phyloP scores from a whole-genome alignment of 2,113 vertebrate species.

The Gnathonemus echidnorhynchus region DNA sequence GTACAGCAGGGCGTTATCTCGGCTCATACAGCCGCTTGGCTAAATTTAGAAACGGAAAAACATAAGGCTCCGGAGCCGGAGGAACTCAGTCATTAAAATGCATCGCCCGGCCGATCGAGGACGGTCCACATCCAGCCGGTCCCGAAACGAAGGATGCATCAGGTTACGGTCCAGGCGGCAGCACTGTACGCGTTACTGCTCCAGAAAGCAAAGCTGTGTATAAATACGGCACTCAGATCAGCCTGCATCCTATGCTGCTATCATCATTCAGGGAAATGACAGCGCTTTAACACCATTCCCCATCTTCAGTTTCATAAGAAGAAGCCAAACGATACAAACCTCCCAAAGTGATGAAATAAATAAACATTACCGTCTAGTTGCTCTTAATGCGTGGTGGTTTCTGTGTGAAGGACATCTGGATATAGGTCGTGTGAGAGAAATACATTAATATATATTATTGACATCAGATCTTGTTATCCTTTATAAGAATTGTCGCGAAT shows the following conservation, averaged over 20 bases:
- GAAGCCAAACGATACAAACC: neutral
- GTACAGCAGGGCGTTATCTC: neutral
- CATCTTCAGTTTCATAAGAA: neutral
- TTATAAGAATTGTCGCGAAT: conserved; percentile 19
- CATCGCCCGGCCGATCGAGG: neutral
- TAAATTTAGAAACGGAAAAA: conserved; percentile 1
- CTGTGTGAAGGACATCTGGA: conserved; percentile 16
- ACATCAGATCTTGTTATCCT: conserved; percentile 12
- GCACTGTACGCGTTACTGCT: neutral
- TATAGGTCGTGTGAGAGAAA: conserved; percentile 23
- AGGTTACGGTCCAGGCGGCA: neutral
- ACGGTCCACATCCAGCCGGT: neutral
- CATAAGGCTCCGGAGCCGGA: neutral
- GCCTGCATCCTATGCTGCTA: neutral
- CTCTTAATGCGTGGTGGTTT: neutral
- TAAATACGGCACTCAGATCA: neutral
- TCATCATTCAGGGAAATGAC: neutral
- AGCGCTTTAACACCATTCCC: neutral
- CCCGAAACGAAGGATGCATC: neutral
- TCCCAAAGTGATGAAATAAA: neutral
- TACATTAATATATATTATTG: conserved; percentile 30
- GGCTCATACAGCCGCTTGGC: conserved; percentile 4
- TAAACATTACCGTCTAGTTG: neutral
- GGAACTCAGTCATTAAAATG: neutral
- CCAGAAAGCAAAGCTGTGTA: neutral